A percentile compares a stretch with the other conserved stretches of the same genome.
Conservation (phyloP, 2,797 vertebrate species). For the Masticophis lateralis region DNA sequence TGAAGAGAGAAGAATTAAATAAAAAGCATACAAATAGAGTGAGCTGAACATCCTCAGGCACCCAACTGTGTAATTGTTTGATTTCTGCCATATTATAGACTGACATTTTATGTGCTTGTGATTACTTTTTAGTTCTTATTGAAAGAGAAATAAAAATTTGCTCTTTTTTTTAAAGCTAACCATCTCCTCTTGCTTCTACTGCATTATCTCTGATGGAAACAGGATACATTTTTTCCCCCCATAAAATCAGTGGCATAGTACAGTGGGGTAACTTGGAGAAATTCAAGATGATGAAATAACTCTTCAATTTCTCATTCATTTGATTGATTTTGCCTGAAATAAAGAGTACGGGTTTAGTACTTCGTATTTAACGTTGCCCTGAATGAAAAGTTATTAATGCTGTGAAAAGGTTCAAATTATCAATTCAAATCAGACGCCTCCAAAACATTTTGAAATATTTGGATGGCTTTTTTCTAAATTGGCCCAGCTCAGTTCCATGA, state of each 20-base stretch:
- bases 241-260: background rate
- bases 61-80: background rate
- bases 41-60: background rate
- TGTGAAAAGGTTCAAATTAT: background rate
- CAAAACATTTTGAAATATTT: background rate
- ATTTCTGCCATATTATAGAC: background rate
- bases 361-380: background rate
- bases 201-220: background rate
- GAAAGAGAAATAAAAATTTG: background rate
- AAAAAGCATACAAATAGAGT: background rate
- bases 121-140: background rate
- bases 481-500: background rate
- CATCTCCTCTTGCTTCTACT: background rate
- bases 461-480: background rate
- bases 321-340: background rate
- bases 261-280: background rate
- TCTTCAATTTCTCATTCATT: background rate
- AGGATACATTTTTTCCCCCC: background rate
- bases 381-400: background rate
- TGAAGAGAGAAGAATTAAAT: background rate
- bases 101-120: background rate
- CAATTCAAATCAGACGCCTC: background rate
- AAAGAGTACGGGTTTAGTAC: background rate
- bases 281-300: background rate
- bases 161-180: background rate